A percentile compares a stretch with the other conserved stretches of the same genome.
These are phyloP conservation scores for Coenobita brevimanus DNA, from an alignment of 1,140 invertebrate genomes.

Conservation along the genomic window DNA sequence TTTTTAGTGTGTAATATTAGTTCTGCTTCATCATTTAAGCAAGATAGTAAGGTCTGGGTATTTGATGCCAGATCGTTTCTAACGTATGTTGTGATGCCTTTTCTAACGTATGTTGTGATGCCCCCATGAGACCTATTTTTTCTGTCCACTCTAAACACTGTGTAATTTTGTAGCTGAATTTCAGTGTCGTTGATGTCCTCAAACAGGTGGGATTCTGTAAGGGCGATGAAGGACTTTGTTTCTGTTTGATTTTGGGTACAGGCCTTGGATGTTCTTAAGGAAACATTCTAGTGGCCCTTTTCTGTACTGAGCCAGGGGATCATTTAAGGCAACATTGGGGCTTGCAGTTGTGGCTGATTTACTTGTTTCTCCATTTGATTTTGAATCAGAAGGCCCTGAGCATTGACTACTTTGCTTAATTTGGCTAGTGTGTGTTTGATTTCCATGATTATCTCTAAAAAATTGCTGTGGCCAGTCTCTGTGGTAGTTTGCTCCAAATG, in stretches of 20 bases:
- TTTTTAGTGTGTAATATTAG: too few relatives aligned
- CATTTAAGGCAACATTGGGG: not conserved
- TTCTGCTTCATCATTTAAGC: too few relatives aligned
- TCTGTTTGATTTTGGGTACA: too few relatives aligned
- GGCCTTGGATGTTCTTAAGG: not conserved
- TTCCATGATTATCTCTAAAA: not conserved
- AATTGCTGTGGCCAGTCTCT: not conserved
- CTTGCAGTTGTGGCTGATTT: not conserved
- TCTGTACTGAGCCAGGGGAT: not conserved
- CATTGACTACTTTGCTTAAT: not conserved
- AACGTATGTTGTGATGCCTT: too few relatives aligned
- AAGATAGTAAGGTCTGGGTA: not conserved
- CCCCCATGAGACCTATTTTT: not conserved
- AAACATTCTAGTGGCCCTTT: too few relatives aligned
- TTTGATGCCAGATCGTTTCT: not conserved
- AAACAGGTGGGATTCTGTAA: not conserved
- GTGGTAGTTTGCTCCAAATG: not conserved
- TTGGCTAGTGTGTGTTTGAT: not conserved
- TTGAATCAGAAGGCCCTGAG: not conserved
- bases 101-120: too few relatives aligned
- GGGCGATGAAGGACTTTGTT: too few relatives aligned
- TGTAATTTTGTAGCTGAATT: not conserved
- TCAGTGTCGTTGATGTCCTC: conserved; percentile 1
- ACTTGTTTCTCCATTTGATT: conserved; percentile 2
- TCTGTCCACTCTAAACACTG: too few relatives aligned